Conservation (phyloP, 2,797 vertebrate genomes). For the Parauchenoglanis punctatus region DNA sequence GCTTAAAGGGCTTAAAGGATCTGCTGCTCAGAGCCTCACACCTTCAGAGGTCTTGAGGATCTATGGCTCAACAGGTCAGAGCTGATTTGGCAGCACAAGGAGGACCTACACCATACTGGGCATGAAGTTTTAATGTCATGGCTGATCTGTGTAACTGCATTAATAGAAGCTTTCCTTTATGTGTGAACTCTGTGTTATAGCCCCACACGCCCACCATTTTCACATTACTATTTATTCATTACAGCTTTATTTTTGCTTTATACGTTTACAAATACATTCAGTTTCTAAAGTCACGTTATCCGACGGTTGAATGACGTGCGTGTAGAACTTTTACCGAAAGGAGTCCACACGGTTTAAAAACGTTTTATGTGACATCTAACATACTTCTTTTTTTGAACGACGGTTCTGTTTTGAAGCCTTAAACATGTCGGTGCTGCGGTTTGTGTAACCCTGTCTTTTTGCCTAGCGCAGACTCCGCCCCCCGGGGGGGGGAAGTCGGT, state of each 20-base stretch:
- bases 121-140: too few species aligned
- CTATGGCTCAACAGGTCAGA: too few species aligned
- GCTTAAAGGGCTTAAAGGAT: too few species aligned
- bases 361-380: not conserved
- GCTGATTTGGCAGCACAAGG: too few species aligned
- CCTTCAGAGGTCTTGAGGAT: too few species aligned
- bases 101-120: too few species aligned
- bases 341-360: not conserved
- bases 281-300: not conserved
- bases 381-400: too few species aligned
- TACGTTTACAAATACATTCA: not conserved
- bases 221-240: not conserved
- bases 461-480: not conserved
- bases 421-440: not conserved
- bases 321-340: not conserved
- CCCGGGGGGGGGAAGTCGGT: not conserved
- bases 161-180: too few species aligned
- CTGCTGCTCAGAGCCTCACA: too few species aligned
- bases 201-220: not conserved
- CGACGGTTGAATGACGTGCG: not conserved
- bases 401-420: not conserved
- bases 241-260: not conserved
- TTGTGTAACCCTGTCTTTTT: not conserved
- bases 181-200: not conserved
- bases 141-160: too few species aligned